A percentile compares a stretch with the other conserved stretches of the same genome.
Evolutionary conservation across 2,113 vertebrate species (phyloP).

Genomic region (Anarrhichthys ocellatus): DNA sequence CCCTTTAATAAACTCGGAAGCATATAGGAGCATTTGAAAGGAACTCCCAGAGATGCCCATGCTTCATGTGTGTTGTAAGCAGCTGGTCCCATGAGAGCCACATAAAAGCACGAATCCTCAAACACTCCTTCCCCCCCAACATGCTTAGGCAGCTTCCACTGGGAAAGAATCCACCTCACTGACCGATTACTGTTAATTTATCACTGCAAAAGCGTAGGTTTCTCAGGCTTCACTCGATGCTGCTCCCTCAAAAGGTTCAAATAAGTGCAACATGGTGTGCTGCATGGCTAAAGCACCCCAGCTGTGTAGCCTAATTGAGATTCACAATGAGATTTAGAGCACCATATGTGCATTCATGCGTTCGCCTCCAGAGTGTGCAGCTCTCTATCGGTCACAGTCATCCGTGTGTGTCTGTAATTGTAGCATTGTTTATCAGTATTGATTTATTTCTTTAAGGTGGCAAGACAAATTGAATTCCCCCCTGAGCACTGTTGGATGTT

Average conservation of each 20-base stretch:
- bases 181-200: slow-evolving; percentile 1
- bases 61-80: background rate
- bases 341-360: slow-evolving; percentile 52
- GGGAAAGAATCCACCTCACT: slow-evolving; percentile 24
- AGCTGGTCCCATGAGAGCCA: slow-evolving; percentile 1
- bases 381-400: slow-evolving; percentile 21
- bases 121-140: background rate
- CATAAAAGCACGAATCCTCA: slow-evolving; percentile 34
- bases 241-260: background rate
- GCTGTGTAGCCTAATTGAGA: slow-evolving; percentile 59
- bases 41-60: slow-evolving; percentile 19
- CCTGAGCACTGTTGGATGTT: background rate
- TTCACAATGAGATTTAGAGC: slow-evolving; percentile 45
- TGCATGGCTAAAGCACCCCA: slow-evolving; percentile 23
- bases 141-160: background rate
- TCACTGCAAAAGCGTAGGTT: slow-evolving; percentile 4
- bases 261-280: slow-evolving; percentile 6
- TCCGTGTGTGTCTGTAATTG: background rate
- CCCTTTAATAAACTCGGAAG: slow-evolving; percentile 18
- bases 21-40: background rate
- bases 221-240: slow-evolving; percentile 1
- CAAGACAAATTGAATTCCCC: slow-evolving; percentile 5
- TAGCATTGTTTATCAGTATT: slow-evolving; percentile 35
- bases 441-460: slow-evolving; percentile 33
- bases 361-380: slow-evolving; percentile 33